These are phyloP conservation scores for Cetoscarus ocellatus DNA, from an alignment of 2,797 vertebrate species.

Conservation along the genomic window DNA sequence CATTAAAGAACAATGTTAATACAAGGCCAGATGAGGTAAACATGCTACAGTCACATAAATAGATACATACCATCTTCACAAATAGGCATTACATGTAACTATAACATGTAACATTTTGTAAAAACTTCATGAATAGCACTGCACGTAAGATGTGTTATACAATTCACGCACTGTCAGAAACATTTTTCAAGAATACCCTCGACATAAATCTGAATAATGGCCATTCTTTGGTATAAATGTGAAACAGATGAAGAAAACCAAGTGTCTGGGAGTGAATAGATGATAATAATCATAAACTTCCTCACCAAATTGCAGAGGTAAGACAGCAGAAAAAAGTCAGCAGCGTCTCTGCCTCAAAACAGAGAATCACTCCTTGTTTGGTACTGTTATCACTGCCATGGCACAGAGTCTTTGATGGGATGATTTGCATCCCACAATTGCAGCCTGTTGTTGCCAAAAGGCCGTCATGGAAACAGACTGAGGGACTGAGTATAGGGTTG, in stretches of 20 bases:
- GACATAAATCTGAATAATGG: neutral
- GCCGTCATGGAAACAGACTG: conserved; percentile 55
- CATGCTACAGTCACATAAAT: too few species aligned
- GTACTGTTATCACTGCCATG: conserved; percentile 15
- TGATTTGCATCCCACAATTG: conserved; percentile 57
- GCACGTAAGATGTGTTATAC: too few species aligned
- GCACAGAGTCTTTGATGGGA: conserved; percentile 34
- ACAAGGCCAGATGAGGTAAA: too few species aligned
- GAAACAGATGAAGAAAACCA: conserved; percentile 2
- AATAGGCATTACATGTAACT: too few species aligned
- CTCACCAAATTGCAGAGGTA: conserved; percentile 4
- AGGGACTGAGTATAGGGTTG: conserved; percentile 23
- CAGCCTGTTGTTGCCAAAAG: conserved; percentile 40
- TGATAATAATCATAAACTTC: neutral
- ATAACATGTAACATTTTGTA: too few species aligned
- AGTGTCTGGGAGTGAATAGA: neutral
- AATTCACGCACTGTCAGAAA: too few species aligned
- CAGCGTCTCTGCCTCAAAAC: neutral
- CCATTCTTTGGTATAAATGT: conserved; percentile 8
- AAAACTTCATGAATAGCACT: too few species aligned
- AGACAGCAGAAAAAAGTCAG: conserved; percentile 4
- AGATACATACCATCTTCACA: too few species aligned
- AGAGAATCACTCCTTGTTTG: neutral
- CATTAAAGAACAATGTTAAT: too few species aligned
- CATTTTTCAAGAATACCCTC: too few species aligned